Conservation (phyloP, 1,140 invertebrate genomes). For the Amyelois transitella region DNA sequence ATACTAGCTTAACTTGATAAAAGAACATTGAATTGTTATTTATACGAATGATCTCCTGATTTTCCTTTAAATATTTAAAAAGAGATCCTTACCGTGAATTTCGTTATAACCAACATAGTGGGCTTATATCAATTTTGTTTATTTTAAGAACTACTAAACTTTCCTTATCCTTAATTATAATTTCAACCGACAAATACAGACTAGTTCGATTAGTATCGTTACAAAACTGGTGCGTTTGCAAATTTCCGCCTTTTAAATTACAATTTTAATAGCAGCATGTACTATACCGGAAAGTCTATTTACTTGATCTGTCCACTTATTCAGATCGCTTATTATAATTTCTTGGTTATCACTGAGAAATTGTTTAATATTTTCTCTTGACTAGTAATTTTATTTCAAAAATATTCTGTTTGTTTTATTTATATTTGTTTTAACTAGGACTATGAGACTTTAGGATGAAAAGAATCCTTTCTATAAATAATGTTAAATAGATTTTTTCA, state of each 20-base stretch:
- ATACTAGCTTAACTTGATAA: too few relatives aligned
- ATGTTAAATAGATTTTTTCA: too few relatives aligned
- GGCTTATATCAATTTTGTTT: background rate
- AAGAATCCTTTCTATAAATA: too few relatives aligned
- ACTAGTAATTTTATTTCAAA: too few relatives aligned
- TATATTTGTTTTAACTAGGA: too few relatives aligned
- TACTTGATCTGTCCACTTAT: background rate
- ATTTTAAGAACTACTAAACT: background rate
- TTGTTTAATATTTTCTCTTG: background rate
- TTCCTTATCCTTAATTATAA: background rate
- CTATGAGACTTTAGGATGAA: too few relatives aligned
- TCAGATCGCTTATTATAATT: background rate
- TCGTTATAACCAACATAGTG: too few relatives aligned
- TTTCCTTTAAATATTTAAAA: too few relatives aligned
- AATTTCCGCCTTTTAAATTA: background rate
- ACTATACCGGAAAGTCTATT: background rate
- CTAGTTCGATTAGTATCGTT: background rate
- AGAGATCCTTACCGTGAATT: too few relatives aligned
- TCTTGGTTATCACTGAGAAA: background rate
- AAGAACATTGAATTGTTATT: too few relatives aligned
- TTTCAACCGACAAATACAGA: background rate
- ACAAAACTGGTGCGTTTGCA: background rate
- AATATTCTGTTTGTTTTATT: too few relatives aligned
- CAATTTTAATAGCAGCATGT: background rate
- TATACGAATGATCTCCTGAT: too few relatives aligned